Conservation (phyloP, 2,113 vertebrate genomes). For the Murina feae region DNA sequence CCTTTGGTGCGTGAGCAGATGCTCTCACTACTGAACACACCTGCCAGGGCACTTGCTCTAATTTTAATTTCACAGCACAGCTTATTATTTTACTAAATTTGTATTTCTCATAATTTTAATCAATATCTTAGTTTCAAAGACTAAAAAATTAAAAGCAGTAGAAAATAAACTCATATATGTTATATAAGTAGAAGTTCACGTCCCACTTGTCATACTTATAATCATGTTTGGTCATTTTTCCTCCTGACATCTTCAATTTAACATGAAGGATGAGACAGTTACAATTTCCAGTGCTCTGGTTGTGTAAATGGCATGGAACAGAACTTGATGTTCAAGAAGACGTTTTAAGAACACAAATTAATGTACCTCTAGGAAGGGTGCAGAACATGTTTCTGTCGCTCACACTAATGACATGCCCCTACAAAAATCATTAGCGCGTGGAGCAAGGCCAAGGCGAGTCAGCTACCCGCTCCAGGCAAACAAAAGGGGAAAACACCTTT, state of each 20-base stretch:
- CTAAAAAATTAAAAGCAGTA: background rate
- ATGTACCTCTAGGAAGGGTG: constrained; percentile 15
- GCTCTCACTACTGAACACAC: too few relatives aligned
- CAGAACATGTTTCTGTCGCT: constrained; percentile 17
- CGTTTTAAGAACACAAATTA: constrained; percentile 43
- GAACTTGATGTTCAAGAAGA: constrained; percentile 36
- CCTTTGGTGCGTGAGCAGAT: too few relatives aligned
- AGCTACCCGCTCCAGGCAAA: background rate
- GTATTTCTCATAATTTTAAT: background rate
- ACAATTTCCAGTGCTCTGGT: background rate
- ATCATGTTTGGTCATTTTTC: background rate
- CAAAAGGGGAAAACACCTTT: background rate
- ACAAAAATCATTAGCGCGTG: constrained; percentile 11
- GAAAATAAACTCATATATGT: background rate
- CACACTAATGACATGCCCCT: constrained; percentile 27
- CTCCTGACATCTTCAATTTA: background rate
- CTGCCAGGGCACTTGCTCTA: background rate
- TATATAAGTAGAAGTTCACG: background rate
- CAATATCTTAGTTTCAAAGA: background rate
- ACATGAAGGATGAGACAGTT: background rate
- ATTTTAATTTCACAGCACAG: constrained; percentile 3
- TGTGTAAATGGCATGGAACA: constrained; percentile 31
- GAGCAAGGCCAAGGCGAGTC: background rate
- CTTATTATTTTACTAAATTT: background rate
- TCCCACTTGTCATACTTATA: background rate